A percentile compares a stretch with the other conserved stretches of the same genome.
These are phyloP conservation scores for Tachyglossus aculeatus DNA, from an alignment of 2,797 vertebrate species.

Conservation along the genomic window DNA sequence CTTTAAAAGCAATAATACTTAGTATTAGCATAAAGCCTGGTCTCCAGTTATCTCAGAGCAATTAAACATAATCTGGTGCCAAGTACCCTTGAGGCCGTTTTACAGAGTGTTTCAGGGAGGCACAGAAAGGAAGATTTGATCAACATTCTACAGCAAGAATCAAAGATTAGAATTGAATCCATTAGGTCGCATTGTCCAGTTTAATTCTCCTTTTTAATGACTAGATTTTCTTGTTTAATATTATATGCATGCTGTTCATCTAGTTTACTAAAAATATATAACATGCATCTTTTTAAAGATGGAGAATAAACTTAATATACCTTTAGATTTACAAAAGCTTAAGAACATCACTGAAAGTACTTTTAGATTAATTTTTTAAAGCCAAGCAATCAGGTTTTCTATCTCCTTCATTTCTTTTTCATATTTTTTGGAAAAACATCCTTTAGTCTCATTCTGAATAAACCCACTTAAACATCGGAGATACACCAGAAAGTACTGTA, in stretches of 20 bases:
- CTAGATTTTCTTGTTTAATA: too few species aligned
- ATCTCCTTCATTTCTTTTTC: neutral
- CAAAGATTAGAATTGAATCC: too few species aligned
- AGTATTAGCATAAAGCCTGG: neutral
- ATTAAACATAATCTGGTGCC: too few species aligned
- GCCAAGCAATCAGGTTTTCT: neutral
- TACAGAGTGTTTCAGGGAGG: too few species aligned
- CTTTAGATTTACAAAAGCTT: neutral
- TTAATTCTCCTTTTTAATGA: too few species aligned
- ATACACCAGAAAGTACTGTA: constrained; percentile 13
- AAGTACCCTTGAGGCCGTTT: too few species aligned
- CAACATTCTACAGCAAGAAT: too few species aligned
- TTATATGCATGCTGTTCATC: too few species aligned
- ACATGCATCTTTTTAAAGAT: too few species aligned
- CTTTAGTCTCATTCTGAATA: neutral
- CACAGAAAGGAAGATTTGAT: too few species aligned
- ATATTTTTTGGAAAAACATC: neutral
- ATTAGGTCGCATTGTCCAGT: too few species aligned
- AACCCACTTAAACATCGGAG: neutral
- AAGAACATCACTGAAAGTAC: neutral
- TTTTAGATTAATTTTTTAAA: neutral
- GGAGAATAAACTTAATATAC: neutral
- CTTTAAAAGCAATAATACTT: neutral
- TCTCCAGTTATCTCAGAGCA: neutral
- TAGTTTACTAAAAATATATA: too few species aligned